phyloP scores from a whole-genome alignment of 2,888 invertebrate genomes.

The Metalampra italica region DNA sequence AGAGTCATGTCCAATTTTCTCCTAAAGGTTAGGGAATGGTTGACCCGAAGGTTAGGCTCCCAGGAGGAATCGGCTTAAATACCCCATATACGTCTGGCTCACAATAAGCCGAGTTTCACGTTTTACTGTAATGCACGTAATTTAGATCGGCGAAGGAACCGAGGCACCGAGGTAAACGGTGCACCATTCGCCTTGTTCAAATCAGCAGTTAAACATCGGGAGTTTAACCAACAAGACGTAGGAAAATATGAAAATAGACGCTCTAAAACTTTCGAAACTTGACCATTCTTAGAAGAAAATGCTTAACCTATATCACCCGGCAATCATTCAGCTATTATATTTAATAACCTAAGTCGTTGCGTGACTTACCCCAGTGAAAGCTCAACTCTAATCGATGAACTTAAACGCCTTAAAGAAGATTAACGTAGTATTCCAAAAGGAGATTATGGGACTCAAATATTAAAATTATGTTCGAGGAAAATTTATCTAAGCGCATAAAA shows the following conservation, averaged over 20 bases:
- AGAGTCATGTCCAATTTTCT: constrained; percentile 45
- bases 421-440: constrained; percentile 29
- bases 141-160: constrained; percentile 31
- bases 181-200: constrained; percentile 1
- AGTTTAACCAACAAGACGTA: constrained; percentile 1
- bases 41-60: constrained; percentile 41
- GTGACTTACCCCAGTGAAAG: constrained; percentile 64
- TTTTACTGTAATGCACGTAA: constrained; percentile 52
- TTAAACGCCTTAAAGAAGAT: constrained; percentile 50
- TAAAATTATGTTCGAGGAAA: constrained; percentile 46
- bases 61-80: constrained; percentile 37
- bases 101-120: constrained; percentile 55
- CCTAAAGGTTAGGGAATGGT: constrained; percentile 39
- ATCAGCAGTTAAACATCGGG: constrained; percentile 6
- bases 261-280: constrained; percentile 10
- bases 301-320: constrained; percentile 15
- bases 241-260: constrained; percentile 8
- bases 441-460: constrained; percentile 45
- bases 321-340: constrained; percentile 30
- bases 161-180: constrained; percentile 7
- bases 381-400: constrained; percentile 50
- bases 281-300: constrained; percentile 12
- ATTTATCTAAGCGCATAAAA: constrained; percentile 43
- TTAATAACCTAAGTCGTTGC: constrained; percentile 37
- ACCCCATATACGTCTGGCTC: constrained; percentile 52